phyloP scores from a whole-genome alignment of 2,113 vertebrate genomes.

The Galbula dea region DNA sequence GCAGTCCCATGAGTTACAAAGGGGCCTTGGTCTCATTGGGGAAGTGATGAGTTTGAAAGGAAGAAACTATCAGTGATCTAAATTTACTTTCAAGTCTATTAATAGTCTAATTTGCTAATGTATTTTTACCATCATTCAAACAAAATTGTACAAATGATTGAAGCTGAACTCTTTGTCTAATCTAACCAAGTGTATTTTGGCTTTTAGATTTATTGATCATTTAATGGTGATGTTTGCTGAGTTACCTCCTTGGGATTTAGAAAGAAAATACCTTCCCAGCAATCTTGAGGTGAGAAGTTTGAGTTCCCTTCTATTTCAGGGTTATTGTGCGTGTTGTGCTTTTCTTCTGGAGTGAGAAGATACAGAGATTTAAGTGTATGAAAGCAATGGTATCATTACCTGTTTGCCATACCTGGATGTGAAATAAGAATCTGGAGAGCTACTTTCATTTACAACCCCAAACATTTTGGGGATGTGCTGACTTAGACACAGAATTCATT shows the following conservation, averaged over 20 bases:
- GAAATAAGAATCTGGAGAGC: neutral
- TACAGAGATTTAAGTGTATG: neutral
- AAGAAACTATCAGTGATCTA: neutral
- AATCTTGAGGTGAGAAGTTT: slow-evolving; percentile 83
- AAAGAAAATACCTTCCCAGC: slow-evolving; percentile 84
- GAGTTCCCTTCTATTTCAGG: neutral
- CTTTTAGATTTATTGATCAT: slow-evolving; percentile 88
- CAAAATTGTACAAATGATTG: neutral
- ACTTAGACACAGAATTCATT: neutral
- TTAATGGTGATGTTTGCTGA: slow-evolving; percentile 91
- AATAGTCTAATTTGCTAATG: neutral
- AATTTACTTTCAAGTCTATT: neutral
- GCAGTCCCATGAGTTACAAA: neutral
- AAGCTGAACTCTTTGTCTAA: neutral
- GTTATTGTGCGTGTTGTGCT: neutral
- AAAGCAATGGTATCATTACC: neutral
- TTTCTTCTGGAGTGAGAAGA: neutral
- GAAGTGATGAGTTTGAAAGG: neutral
- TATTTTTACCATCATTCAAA: neutral
- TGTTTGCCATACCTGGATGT: neutral
- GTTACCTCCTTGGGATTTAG: slow-evolving; percentile 88
- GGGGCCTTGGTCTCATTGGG: neutral
- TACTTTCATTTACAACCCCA: neutral
- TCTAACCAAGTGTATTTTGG: slow-evolving; percentile 1
- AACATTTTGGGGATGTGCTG: neutral